These are phyloP conservation scores for Bombylius major DNA, from an alignment of 2,888 invertebrate genomes.

Conservation along the genomic window DNA sequence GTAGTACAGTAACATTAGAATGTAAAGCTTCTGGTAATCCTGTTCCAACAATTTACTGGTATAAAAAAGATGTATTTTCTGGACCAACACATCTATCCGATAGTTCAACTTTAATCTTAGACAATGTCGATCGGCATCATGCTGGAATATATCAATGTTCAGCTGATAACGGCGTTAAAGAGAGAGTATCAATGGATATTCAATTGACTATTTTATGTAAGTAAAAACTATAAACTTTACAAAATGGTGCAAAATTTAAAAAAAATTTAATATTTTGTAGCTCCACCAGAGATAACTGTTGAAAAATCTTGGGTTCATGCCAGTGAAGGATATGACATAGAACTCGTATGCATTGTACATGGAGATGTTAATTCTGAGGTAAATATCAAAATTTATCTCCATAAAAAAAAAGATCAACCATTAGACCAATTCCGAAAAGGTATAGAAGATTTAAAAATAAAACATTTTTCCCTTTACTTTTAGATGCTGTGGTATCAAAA, in stretches of 20 bases:
- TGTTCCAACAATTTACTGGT: constrained; percentile 58
- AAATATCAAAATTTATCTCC: constrained; percentile 11
- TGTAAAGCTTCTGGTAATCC: constrained; percentile 61
- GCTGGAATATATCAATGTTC: constrained; percentile 42
- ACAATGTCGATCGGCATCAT: constrained; percentile 41
- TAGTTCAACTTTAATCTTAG: constrained; percentile 39
- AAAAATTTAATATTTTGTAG: constrained; percentile 26
- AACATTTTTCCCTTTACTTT: too few relatives aligned
- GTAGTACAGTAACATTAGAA: constrained; percentile 54
- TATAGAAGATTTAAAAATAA: too few relatives aligned
- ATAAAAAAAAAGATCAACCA: too few relatives aligned
- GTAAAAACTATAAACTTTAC: constrained; percentile 16
- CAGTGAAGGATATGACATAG: constrained; percentile 48
- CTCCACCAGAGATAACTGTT: constrained; percentile 51
- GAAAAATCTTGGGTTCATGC: constrained; percentile 49
- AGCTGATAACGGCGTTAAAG: constrained; percentile 42
- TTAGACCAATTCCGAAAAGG: too few relatives aligned
- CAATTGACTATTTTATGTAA: constrained; percentile 42
- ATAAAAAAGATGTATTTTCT: constrained; percentile 41
- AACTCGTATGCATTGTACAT: constrained; percentile 48
- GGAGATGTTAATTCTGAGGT: constrained; percentile 45
- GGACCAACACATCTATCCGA: constrained; percentile 37
- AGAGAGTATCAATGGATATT: constrained; percentile 41
- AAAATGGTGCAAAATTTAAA: too few relatives aligned
- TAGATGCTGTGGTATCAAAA: constrained; percentile 54